phyloP scores from a whole-genome alignment of 1,140 invertebrate genomes.

The Wasmannia auropunctata region DNA sequence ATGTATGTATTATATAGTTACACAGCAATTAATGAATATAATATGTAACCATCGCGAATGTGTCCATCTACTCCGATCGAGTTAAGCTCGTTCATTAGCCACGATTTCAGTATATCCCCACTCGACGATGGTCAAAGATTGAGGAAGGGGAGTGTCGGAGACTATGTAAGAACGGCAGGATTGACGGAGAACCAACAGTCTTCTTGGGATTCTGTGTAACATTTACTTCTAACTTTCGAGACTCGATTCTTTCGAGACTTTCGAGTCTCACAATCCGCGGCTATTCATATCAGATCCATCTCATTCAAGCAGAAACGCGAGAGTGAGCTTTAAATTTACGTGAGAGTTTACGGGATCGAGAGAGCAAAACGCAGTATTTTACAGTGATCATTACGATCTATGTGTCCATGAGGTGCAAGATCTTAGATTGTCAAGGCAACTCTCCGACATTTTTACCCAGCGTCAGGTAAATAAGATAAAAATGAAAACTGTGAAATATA shows the following conservation, averaged over 20 bases:
- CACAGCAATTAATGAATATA: not conserved
- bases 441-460: conserved; percentile 82
- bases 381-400: conserved; percentile 63
- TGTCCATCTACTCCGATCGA: not conserved
- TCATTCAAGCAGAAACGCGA: no score
- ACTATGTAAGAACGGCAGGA: conserved; percentile 71
- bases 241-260: not conserved
- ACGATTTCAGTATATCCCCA: conserved; percentile 56
- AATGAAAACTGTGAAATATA: not conserved
- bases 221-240: conserved; percentile 31
- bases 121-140: conserved; percentile 42
- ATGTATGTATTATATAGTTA: not conserved
- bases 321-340: not conserved
- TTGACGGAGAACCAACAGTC: conserved; percentile 68
- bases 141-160: conserved; percentile 67
- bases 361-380: not conserved
- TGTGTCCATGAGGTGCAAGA: conserved; percentile 85
- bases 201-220: conserved; percentile 34
- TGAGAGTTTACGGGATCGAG: not conserved
- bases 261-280: no score
- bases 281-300: no score
- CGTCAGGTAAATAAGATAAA: conserved; percentile 77
- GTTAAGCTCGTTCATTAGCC: not conserved
- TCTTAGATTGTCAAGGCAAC: conserved; percentile 84
- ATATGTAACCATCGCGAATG: not conserved